Conservation (phyloP, 64 coral and sea anemone species). For the Montipora foliosa region DNA sequence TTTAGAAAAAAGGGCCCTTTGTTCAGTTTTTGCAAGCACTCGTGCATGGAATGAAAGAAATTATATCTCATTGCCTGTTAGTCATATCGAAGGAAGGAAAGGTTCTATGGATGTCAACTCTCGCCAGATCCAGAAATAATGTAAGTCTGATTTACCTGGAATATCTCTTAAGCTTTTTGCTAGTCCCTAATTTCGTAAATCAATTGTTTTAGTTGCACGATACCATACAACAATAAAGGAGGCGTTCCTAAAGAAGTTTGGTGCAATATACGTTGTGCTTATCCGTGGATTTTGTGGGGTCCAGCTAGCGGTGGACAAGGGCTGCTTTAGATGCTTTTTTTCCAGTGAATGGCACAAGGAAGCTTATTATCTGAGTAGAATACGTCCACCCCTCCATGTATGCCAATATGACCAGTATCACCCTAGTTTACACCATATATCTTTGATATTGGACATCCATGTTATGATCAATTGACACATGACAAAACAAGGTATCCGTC, state of each 20-base stretch:
- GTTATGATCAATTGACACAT: no score
- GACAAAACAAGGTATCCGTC: no score
- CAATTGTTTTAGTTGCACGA: not conserved
- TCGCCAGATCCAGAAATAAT: not conserved
- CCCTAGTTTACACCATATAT: no score
- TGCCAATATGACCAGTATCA: no score
- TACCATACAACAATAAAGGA: constrained; percentile 8
- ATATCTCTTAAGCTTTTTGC: not conserved
- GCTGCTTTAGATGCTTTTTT: no score
- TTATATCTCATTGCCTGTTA: not conserved
- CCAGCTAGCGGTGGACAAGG: not conserved
- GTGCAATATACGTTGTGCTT: not conserved
- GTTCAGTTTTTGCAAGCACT: no score
- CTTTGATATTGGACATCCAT: no score
- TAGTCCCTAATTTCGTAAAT: not conserved
- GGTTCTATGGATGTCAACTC: not conserved
- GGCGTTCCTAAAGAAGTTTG: not conserved
- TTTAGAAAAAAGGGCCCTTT: no score
- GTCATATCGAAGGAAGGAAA: constrained; percentile 10
- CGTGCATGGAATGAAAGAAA: no score
- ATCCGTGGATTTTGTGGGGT: not conserved
- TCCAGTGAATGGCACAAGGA: no score
- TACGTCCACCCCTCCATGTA: no score
- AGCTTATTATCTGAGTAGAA: no score
- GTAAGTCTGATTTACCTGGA: not conserved